Evolutionary conservation across 2,113 vertebrate genomes (phyloP).

Genomic region (Leucopsar rothschildi): DNA sequence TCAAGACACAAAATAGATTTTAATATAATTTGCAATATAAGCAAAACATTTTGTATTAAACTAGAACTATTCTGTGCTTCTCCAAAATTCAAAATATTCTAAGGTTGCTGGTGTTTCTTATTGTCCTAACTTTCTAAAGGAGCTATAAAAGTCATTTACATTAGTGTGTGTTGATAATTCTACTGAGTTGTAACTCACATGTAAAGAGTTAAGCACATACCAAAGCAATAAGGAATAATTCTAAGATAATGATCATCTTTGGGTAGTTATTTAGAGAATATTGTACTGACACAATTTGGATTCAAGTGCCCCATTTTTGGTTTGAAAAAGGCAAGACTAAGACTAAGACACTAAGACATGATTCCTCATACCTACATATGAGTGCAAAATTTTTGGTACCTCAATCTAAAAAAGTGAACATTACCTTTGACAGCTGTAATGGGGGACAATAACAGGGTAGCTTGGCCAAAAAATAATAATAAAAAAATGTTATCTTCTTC

Average conservation of each 20-base stretch:
- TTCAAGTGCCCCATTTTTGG: background rate
- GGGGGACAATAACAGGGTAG: background rate
- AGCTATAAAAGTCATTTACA: background rate
- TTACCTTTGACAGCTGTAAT: background rate
- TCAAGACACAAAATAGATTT: background rate
- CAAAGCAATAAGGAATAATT: background rate
- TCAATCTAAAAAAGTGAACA: background rate
- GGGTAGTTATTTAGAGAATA: background rate
- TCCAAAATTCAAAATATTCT: background rate
- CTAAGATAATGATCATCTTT: background rate
- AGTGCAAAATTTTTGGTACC: background rate
- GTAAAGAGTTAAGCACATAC: background rate
- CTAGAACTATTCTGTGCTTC: background rate
- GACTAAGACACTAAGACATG: background rate
- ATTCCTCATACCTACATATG: background rate
- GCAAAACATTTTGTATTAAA: background rate
- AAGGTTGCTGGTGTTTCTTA: background rate
- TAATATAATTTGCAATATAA: background rate
- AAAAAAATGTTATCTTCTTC: background rate
- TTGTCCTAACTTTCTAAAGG: background rate
- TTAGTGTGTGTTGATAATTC: background rate
- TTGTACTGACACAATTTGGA: background rate
- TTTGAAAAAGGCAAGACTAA: background rate
- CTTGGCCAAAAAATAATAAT: background rate
- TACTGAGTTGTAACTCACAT: background rate